Conservation (phyloP, 2,797 vertebrate species). For the Thamnophis elegans region DNA sequence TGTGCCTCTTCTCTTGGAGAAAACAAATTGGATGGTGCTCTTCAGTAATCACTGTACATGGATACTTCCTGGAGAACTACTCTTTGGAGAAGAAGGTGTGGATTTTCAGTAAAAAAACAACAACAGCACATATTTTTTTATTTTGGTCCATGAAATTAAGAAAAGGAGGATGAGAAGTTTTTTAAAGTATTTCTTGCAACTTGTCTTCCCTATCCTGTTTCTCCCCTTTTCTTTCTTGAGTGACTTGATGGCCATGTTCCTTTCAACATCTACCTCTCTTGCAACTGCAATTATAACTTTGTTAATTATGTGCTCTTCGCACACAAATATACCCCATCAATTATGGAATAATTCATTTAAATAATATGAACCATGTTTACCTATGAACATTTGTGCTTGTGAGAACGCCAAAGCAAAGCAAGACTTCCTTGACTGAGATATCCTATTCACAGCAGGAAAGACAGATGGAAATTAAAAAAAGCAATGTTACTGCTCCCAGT, state of each 20-base stretch:
- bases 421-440: background rate
- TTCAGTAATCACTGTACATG: background rate
- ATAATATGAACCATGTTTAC: conserved; percentile 40
- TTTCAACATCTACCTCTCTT: background rate
- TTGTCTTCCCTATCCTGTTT: background rate
- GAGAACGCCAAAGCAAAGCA: background rate
- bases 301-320: conserved; percentile 23
- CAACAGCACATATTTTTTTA: background rate
- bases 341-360: conserved; percentile 37
- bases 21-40: background rate
- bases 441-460: background rate
- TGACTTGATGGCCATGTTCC: background rate
- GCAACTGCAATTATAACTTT: conserved; percentile 7
- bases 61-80: background rate
- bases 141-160: background rate
- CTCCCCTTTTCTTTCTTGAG: background rate
- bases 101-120: background rate
- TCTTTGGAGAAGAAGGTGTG: background rate
- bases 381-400: background rate
- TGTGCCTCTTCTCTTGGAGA: background rate
- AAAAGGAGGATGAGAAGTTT: fast-evolving
- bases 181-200: background rate
- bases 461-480: background rate
- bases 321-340: background rate
- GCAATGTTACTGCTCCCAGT: background rate